Evolutionary conservation across 2,797 vertebrate species (phyloP), one percentile per base, ranked within the genome.

Genomic region (Gambusia yucatana): DNA sequence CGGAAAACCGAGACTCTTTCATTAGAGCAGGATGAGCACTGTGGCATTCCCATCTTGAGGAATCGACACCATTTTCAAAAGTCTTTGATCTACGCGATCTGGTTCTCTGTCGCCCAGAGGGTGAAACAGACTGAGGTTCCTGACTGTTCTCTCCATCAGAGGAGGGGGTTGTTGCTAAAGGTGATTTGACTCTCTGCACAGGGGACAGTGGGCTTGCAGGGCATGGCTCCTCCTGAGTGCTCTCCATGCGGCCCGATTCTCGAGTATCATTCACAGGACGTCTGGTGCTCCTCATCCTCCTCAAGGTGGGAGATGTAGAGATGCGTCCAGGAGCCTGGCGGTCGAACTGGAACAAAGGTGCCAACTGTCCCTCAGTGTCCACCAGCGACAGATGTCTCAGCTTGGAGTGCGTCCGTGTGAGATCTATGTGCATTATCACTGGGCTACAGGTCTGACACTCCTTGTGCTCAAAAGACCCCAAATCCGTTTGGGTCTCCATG

Each of bases 231-330:
- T 94, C 93, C 82, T 78, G 88, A 33, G 93, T 92, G 78, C 79
- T 87, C 44, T 81, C 93, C 81, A 91, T 92, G 80, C 63, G 89
- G n/a, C 47, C 79, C 0, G 76, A 30, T n/a, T 95, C 93, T 79
- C 76, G 77, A 30, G 74, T 76, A 6, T 94, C 93, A 14, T 67
- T 57, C 41, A 78, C 63, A 14, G 93, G 92, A 25, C 89, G 90
- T 6, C 92, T 73, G 25, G 93, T 94, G 81, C 93, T 96, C 87
- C 97, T 96, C 81, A 97, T 93, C 61, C 96, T 95, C 83, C 97
- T 96, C 82, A 97, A 73, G 4, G 97, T 98, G n/a, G 97, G 97
- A 67, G 97, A 98, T 0, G 96, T 98, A 71, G 97, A 97, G 91
- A 98, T 97, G 73, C 96, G 96, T 17, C 91, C 96, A 0, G 93